These are phyloP conservation scores for Zoanthus gigantus DNA, from an alignment of 92 coral and sea anemone genomes.

Conservation along the genomic window DNA sequence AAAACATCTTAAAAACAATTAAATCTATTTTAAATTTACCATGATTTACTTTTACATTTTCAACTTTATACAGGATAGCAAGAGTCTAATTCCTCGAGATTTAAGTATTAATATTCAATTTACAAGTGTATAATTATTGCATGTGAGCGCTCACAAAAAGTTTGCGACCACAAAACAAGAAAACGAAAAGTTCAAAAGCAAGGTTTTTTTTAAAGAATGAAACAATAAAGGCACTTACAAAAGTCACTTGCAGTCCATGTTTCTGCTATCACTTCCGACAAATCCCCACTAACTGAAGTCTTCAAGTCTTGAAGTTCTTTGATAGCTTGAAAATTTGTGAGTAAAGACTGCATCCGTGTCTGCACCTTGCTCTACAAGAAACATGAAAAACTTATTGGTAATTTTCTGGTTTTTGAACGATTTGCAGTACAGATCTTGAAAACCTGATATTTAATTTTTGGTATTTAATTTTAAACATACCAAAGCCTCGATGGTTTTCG, in stretches of 20 bases:
- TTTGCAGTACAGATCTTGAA: neutral
- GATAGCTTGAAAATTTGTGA: conserved; percentile 78
- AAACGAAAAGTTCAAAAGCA: neutral
- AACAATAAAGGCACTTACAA: conserved; percentile 67
- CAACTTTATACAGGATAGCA: too few relatives aligned
- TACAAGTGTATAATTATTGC: too few relatives aligned
- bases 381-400: neutral
- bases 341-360: conserved; percentile 77
- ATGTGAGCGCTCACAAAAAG: too few relatives aligned
- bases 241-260: conserved; percentile 85
- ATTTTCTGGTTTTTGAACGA: neutral
- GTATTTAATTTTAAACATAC: neutral
- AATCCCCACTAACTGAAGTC: conserved; percentile 22
- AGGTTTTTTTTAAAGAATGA: too few relatives aligned
- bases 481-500: conserved; percentile 70
- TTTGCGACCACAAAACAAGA: too few relatives aligned
- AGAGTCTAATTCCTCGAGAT: too few relatives aligned
- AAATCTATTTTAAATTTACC: neutral
- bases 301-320: conserved; percentile 71
- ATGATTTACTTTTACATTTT: neutral
- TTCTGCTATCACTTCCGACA: conserved; percentile 59
- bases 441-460: neutral
- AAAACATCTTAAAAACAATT: neutral
- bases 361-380: conserved; percentile 70
- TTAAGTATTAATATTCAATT: too few relatives aligned